Percentiles rank a stretch among this genome's conserved stretches.
phyloP scores from a whole-genome alignment of 2,113 vertebrate species.

The Oceanites oceanicus region DNA sequence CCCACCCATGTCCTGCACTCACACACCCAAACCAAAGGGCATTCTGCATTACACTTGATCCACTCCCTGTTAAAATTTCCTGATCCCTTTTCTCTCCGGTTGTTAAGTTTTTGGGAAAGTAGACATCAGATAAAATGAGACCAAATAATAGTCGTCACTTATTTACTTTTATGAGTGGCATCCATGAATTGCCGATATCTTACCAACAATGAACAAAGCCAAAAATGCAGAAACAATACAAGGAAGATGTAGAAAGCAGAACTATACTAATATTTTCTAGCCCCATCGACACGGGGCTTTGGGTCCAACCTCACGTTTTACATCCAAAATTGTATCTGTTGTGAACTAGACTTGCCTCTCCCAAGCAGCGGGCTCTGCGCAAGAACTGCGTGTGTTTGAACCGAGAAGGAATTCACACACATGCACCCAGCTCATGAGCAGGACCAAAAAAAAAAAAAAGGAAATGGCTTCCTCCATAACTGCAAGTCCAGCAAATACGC shows the following conservation, averaged over 20 bases:
- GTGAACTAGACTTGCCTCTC: neutral
- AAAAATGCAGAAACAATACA: neutral
- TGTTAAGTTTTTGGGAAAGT: neutral
- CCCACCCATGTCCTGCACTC: neutral
- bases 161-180: neutral
- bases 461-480: neutral
- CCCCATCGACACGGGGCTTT: accelerated
- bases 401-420: neutral
- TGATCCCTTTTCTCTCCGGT: neutral
- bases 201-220: neutral
- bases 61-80: neutral
- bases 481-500: neutral
- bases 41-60: neutral
- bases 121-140: neutral
- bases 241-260: neutral
- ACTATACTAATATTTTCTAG: neutral
- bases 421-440: neutral
- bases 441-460: neutral
- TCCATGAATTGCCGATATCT: neutral
- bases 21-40: neutral
- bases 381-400: neutral
- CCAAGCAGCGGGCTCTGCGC: neutral
- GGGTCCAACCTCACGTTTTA: neutral
- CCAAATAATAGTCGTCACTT: neutral
- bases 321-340: neutral